Percentiles rank a stretch among this genome's conserved stretches.
These are phyloP conservation scores for Peromyscus californicus DNA, from an alignment of 2,113 vertebrate genomes.

Conservation along the genomic window DNA sequence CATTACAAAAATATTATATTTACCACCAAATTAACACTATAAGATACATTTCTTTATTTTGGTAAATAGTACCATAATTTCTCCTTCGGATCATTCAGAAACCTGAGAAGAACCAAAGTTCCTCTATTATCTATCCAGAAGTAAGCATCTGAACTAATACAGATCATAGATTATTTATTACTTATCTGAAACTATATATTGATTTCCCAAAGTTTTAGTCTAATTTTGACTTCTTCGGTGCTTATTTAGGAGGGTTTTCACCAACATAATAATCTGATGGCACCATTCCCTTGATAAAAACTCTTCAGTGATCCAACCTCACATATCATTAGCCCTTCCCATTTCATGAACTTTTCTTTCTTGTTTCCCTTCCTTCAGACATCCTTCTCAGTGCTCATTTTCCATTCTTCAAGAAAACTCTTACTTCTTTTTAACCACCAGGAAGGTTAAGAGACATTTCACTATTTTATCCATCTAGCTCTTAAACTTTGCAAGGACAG, in stretches of 20 bases:
- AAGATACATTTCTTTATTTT: background rate
- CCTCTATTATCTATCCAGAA: background rate
- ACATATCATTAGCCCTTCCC: background rate
- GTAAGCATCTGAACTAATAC: background rate
- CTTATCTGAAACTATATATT: background rate
- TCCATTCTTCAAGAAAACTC: background rate
- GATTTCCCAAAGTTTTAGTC: background rate
- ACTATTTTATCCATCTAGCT: background rate
- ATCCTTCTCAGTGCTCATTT: background rate
- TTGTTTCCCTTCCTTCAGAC: background rate
- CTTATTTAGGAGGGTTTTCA: background rate
- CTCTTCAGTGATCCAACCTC: background rate
- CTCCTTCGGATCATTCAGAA: constrained; percentile 22
- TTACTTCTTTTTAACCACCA: background rate
- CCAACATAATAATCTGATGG: background rate
- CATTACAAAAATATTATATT: background rate
- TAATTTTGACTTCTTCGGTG: background rate
- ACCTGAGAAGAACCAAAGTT: background rate
- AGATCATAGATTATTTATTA: background rate
- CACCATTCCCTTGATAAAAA: background rate
- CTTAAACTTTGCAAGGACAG: background rate
- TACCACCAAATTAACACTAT: background rate
- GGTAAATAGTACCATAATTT: background rate
- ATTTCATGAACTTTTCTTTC: background rate
- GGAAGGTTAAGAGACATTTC: background rate